Evolutionary conservation across 2,888 invertebrate genomes (phyloP).

Genomic region (Galerucella nymphaeae): DNA sequence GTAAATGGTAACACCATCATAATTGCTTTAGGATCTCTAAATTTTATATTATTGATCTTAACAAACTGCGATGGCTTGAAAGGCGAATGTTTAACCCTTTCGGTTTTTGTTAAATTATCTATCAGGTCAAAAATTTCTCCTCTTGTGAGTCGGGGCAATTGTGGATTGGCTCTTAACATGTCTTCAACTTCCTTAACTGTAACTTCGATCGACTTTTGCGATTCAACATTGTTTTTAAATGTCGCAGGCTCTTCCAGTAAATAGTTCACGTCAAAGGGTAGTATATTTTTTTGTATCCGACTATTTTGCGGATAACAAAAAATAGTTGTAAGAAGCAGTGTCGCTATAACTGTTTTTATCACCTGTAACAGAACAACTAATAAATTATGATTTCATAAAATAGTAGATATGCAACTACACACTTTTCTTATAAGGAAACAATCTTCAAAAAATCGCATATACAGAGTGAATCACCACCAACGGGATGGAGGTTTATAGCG

Average conservation of each 20-base stretch:
- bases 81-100: slow-evolving; percentile 47
- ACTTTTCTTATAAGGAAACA: too few relatives aligned
- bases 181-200: slow-evolving; percentile 77
- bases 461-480: too few relatives aligned
- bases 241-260: background rate
- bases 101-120: slow-evolving; percentile 73
- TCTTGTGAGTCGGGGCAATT: slow-evolving; percentile 73
- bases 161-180: slow-evolving; percentile 71
- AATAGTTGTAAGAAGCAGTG: background rate
- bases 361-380: background rate
- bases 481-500: too few relatives aligned
- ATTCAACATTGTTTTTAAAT: background rate
- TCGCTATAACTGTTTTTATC: background rate
- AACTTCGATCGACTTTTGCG: slow-evolving; percentile 66
- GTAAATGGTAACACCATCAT: slow-evolving; percentile 78
- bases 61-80: background rate
- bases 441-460: too few relatives aligned
- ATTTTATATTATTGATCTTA: slow-evolving; percentile 19
- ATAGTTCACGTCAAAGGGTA: background rate
- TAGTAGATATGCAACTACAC: too few relatives aligned
- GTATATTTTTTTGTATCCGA: background rate
- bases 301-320: background rate
- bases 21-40: slow-evolving; percentile 66
- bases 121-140: slow-evolving; percentile 75
- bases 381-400: too few relatives aligned